Conservation (phyloP, 2,113 vertebrate genomes). For the Poecile atricapillus region DNA sequence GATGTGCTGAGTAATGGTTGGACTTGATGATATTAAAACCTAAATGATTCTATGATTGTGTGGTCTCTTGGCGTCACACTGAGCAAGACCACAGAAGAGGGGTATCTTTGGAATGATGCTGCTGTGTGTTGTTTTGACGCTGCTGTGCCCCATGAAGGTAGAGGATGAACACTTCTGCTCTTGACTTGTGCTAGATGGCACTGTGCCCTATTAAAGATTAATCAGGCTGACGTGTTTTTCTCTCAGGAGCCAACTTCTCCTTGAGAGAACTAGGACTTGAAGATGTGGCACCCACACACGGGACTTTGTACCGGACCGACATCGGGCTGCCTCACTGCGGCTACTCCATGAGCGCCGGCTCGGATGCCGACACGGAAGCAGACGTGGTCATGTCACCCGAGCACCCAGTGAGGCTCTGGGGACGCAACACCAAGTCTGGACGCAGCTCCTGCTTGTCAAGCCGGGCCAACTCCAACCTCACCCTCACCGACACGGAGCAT, state of each 20-base stretch:
- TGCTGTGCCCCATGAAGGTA: background rate
- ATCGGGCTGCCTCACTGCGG: constrained; percentile 87
- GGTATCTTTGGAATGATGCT: background rate
- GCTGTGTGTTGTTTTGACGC: background rate
- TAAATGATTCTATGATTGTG: background rate
- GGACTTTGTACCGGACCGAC: constrained; percentile 86
- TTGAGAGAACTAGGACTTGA: constrained; percentile 88
- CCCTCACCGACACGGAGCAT: constrained; percentile 94
- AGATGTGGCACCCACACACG: constrained; percentile 81
- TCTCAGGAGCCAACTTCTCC: constrained; percentile 86
- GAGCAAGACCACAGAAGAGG: background rate
- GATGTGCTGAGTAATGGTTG: background rate
- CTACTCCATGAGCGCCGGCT: constrained; percentile 87
- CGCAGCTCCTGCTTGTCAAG: constrained; percentile 97
- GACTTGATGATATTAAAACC: background rate
- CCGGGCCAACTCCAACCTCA: constrained; percentile 96
- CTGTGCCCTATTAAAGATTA: background rate
- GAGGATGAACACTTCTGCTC: background rate
- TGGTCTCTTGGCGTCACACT: background rate
- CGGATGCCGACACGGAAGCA: constrained; percentile 88
- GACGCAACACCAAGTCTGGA: constrained; percentile 87
- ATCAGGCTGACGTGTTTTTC: background rate
- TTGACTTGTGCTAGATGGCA: background rate
- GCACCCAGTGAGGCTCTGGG: constrained; percentile 90
- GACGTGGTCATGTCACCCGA: constrained; percentile 90